These are phyloP conservation scores for Propithecus coquereli DNA, from an alignment of 2,113 vertebrate species.

Conservation along the genomic window DNA sequence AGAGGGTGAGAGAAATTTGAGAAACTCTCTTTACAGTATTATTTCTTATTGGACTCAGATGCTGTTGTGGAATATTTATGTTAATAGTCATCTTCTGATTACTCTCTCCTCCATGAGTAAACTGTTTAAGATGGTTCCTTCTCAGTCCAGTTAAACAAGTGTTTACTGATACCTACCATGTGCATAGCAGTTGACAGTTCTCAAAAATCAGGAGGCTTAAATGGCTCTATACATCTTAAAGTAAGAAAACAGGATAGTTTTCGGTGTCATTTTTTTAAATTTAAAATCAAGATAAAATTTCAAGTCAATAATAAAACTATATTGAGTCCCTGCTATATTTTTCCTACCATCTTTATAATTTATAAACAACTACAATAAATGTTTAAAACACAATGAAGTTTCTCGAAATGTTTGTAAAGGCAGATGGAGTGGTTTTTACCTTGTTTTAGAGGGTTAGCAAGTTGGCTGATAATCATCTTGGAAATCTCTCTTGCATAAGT, in stretches of 20 bases:
- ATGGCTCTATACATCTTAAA: constrained; percentile 24
- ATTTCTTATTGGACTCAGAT: constrained; percentile 39
- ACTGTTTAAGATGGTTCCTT: constrained; percentile 51
- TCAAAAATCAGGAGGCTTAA: constrained; percentile 18
- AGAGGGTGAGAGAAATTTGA: constrained; percentile 34
- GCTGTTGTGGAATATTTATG: constrained; percentile 54
- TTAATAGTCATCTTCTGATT: constrained; percentile 43
- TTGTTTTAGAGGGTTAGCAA: constrained; percentile 29
- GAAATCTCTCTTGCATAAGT: constrained; percentile 18
- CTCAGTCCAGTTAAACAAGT: constrained; percentile 45
- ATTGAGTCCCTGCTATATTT: not conserved
- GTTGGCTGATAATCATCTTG: not conserved
- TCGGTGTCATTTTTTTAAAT: not conserved
- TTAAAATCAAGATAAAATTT: constrained; percentile 20
- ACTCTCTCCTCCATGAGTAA: constrained; percentile 33
- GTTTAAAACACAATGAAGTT: constrained; percentile 10
- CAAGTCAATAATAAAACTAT: constrained; percentile 1
- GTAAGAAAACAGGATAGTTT: not conserved
- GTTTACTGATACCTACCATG: not conserved
- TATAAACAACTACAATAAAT: constrained; percentile 20
- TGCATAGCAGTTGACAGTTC: not conserved
- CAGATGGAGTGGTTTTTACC: not conserved
- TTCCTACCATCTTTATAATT: not conserved
- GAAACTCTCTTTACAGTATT: constrained; percentile 34
- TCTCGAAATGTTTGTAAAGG: not conserved